Evolutionary conservation across 2,113 vertebrate genomes (phyloP).

Genomic region (Pteronura brasiliensis): DNA sequence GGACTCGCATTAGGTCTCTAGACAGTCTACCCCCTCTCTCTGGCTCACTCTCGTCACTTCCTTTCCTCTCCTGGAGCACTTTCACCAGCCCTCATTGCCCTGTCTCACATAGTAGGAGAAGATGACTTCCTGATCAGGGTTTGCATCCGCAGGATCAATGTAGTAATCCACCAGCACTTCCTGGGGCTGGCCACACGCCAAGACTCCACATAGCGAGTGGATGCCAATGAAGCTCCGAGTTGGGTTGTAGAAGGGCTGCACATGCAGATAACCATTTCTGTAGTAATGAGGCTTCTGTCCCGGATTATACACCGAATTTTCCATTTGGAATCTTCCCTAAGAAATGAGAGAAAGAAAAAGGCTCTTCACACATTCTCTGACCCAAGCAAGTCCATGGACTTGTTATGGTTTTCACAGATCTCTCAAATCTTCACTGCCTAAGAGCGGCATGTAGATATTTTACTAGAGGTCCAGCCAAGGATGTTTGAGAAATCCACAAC

Average conservation of each 20-base stretch:
- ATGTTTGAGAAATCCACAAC: background rate
- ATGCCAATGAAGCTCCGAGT: slow-evolving; percentile 76
- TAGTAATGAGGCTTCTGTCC: slow-evolving; percentile 55
- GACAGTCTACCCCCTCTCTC: background rate
- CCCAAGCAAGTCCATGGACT: background rate
- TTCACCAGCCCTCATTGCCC: background rate
- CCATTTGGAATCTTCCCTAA: slow-evolving; percentile 73
- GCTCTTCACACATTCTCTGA: background rate
- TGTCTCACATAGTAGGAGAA: slow-evolving; percentile 82
- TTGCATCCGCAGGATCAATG: slow-evolving; percentile 65
- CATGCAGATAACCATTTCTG: slow-evolving; percentile 59
- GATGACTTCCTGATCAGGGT: slow-evolving; percentile 57
- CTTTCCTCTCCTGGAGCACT: background rate
- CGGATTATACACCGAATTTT: slow-evolving; percentile 29
- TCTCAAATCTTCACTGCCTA: background rate
- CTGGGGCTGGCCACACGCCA: slow-evolving; percentile 62
- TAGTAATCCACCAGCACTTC: slow-evolving; percentile 74
- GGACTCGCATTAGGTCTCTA: background rate
- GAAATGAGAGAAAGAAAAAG: background rate
- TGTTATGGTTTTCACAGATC: background rate
- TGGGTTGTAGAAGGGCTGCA: slow-evolving; percentile 73
- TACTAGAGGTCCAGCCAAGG: background rate
- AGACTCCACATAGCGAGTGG: fast-evolving
- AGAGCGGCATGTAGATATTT: background rate
- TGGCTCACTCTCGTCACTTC: background rate